Evolutionary conservation across 2,113 vertebrate genomes (phyloP).

Genomic region (Anguilla japonica): DNA sequence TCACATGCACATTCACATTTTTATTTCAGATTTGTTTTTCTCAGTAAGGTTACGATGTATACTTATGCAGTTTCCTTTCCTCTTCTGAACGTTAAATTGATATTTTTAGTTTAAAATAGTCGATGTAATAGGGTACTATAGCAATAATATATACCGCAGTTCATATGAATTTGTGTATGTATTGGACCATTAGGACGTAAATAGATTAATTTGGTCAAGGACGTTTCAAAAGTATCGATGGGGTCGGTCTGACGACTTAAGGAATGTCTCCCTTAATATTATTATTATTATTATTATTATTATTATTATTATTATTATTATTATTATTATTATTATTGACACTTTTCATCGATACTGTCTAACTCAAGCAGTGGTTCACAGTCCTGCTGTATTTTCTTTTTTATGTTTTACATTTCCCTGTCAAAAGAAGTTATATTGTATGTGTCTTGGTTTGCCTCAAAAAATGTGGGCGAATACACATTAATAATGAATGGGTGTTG

Average conservation of each 20-base stretch:
- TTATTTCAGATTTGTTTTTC: conserved; percentile 37
- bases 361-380: neutral
- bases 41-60: conserved; percentile 48
- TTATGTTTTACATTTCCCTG: neutral
- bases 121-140: neutral
- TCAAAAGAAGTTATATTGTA: neutral
- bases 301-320: neutral
- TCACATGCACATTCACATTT: conserved; percentile 60
- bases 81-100: conserved; percentile 12
- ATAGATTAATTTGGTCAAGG: neutral
- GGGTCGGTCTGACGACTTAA: too few relatives aligned
- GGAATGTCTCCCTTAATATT: neutral
- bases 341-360: neutral
- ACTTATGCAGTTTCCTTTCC: conserved; percentile 36
- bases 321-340: neutral
- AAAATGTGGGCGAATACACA: neutral
- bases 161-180: neutral
- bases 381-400: neutral
- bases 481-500: conserved; percentile 5
- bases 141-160: neutral
- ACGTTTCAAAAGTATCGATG: neutral
- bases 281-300: neutral
- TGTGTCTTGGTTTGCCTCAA: neutral
- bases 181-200: neutral
- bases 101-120: neutral